These are phyloP conservation scores for Anseranas semipalmata DNA, from an alignment of 2,113 vertebrate genomes.

Conservation along the genomic window DNA sequence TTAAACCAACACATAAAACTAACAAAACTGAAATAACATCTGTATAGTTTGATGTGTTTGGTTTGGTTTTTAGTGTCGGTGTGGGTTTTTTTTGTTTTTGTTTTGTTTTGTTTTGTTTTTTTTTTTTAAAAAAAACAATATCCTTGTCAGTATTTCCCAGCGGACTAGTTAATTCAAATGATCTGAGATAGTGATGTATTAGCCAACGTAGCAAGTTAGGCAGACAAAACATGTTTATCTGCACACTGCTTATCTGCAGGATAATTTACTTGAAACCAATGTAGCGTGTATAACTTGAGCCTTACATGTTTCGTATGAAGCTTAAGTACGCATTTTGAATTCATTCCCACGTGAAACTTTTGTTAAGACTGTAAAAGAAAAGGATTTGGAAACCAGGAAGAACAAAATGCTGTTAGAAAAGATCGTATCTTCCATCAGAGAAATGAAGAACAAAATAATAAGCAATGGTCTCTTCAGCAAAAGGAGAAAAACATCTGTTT, in stretches of 20 bases:
- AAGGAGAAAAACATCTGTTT: not conserved
- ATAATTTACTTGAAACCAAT: not conserved
- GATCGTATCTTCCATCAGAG: not conserved
- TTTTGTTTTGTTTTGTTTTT: no score
- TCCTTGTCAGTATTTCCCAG: not conserved
- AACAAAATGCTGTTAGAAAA: not conserved
- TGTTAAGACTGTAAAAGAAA: not conserved
- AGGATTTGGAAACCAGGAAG: not conserved
- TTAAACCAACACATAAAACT: not conserved
- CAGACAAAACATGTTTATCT: not conserved
- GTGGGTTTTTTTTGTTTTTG: no score
- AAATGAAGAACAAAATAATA: not conserved
- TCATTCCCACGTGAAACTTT: not conserved
- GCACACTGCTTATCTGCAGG: not conserved
- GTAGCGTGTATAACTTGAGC: not conserved
- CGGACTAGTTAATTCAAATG: not conserved
- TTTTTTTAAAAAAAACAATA: no score
- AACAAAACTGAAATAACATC: not conserved
- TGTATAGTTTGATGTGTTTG: not conserved
- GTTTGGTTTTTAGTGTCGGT: no score
- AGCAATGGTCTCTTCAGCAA: not conserved
- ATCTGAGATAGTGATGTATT: not conserved
- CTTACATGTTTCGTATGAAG: not conserved
- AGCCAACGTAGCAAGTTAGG: not conserved
- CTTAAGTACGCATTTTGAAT: not conserved